Evolutionary conservation across 1,140 invertebrate genomes (phyloP), one percentile per base, ranked within the genome.

Genomic region (Calliphora vicina): DNA sequence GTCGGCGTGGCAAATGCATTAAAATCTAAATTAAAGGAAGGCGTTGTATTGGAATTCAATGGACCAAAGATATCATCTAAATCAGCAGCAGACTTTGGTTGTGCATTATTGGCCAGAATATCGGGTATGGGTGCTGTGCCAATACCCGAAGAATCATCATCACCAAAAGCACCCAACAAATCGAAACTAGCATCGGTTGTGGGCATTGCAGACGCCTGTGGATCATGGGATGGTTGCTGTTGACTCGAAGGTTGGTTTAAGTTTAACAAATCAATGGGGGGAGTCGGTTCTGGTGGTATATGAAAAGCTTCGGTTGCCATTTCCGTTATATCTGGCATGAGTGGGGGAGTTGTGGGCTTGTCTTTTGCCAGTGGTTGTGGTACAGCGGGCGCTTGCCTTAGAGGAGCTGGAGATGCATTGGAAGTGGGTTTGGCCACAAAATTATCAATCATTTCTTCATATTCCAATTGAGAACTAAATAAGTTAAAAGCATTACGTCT

Each of bases 401-500:
- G 5, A 20, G 61, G 17, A 67, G 10, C 67, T 23, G 23, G 8
- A 5, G 80, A 17, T 20, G n/a, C 4, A 20, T 43, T 83, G 9
- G 83, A 57, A 8, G 20, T 88, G 72, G 89, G 89, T 80, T 90
- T 90, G 27, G 89, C 87, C 0, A 90, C 89, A 88, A 96, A 97
- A 86, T 95, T 96, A 84, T 97, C 96, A 13, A 96, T 91, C 85
- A 94, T 94, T 89, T 97, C 96, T 74, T 97, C 95, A 90, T 95
- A 94, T 91, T 98, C 97, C 50, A 97, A 91, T 82, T 94, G 94
- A 1, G 94, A 95, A 17, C 94, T 94, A 88, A 98, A 98, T 0
- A 98, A 89, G 4, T 94, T 91, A 83, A 93, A 91, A 81, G 95
- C 90, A 87, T 93, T 91, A 1, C 94, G 91, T 13, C 91, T 87